Evolutionary conservation across 2,797 vertebrate genomes (phyloP).

Genomic region (Enteromius anoplus): DNA sequence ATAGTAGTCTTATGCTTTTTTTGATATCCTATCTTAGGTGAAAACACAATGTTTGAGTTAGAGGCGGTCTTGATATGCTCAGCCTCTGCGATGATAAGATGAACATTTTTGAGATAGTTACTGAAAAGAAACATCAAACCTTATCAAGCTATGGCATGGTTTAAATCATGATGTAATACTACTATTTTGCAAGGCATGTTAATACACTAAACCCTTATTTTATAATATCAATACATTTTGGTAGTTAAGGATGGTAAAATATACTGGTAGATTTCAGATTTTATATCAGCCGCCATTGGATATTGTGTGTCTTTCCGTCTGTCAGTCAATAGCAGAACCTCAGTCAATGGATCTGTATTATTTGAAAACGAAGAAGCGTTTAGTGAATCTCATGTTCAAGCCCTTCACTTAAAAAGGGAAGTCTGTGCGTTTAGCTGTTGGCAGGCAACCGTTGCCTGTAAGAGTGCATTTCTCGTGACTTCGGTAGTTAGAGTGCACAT

Average conservation of each 20-base stretch:
- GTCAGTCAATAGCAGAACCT: background rate
- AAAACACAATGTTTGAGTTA: background rate
- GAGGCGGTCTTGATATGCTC: background rate
- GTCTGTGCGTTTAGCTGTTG: slow-evolving; percentile 12
- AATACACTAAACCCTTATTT: background rate
- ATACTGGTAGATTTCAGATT: too few species aligned
- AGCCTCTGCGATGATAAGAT: background rate
- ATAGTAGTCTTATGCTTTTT: background rate
- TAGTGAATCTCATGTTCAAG: background rate
- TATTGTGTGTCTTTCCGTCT: too few species aligned
- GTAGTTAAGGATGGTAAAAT: background rate
- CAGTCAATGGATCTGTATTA: background rate
- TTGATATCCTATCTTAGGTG: background rate
- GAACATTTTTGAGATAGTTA: background rate
- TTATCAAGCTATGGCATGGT: background rate
- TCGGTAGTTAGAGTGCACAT: slow-evolving; percentile 49
- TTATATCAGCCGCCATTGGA: too few species aligned
- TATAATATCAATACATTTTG: background rate
- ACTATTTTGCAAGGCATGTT: slow-evolving; percentile 1
- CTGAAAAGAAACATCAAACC: background rate
- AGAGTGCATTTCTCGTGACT: slow-evolving; percentile 54
- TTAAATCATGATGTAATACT: background rate
- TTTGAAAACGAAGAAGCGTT: background rate
- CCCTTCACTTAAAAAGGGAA: slow-evolving; percentile 14
- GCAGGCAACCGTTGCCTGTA: background rate